Evolutionary conservation across 2,113 vertebrate species (phyloP).

Genomic region (Salvator merianae): DNA sequence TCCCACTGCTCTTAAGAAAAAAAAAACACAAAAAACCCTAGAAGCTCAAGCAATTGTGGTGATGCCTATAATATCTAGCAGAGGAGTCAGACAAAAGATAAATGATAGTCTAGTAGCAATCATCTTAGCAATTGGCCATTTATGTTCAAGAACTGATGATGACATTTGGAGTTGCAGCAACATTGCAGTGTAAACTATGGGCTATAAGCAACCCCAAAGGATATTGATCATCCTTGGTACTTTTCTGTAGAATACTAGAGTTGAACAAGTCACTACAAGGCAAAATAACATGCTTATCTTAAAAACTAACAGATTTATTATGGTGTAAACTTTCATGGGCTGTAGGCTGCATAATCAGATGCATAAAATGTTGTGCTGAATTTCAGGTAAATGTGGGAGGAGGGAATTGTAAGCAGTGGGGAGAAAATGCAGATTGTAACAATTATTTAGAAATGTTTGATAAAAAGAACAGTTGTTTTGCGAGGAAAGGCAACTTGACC

Average conservation of each 20-base stretch:
- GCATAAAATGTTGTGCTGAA: too few relatives aligned
- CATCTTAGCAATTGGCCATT: slow-evolving; percentile 28
- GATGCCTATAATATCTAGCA: slow-evolving; percentile 36
- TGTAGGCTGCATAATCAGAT: too few relatives aligned
- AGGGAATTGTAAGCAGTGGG: too few relatives aligned
- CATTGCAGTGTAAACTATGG: slow-evolving; percentile 7
- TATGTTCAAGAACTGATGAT: neutral
- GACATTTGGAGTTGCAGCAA: slow-evolving; percentile 22
- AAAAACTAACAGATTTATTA: too few relatives aligned
- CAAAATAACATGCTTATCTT: neutral
- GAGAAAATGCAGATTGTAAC: too few relatives aligned
- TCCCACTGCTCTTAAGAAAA: slow-evolving; percentile 57
- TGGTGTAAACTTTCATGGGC: too few relatives aligned
- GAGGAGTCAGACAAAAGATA: slow-evolving; percentile 5
- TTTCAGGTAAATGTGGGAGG: too few relatives aligned
- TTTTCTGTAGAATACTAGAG: slow-evolving; percentile 8
- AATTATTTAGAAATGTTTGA: too few relatives aligned
- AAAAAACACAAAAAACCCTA: too few relatives aligned
- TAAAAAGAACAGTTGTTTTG: too few relatives aligned
- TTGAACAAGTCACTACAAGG: slow-evolving; percentile 23
- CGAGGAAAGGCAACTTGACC: too few relatives aligned
- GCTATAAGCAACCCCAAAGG: neutral
- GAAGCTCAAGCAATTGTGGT: slow-evolving; percentile 49
- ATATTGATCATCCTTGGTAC: neutral
- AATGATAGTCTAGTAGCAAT: neutral